These are phyloP conservation scores for Rana temporaria DNA, from an alignment of 2,113 vertebrate genomes.

Conservation along the genomic window DNA sequence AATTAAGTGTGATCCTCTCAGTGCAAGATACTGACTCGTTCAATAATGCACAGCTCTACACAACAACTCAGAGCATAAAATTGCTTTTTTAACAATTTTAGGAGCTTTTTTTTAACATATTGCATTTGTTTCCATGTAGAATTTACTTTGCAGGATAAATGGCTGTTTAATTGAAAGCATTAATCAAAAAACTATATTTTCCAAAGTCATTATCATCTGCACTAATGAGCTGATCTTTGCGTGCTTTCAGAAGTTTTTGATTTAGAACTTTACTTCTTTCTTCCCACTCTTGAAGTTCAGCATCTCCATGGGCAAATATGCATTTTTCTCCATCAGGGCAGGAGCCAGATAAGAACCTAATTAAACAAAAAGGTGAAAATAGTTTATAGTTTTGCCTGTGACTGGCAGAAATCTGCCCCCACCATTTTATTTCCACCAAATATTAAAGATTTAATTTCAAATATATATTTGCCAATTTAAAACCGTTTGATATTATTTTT, in stretches of 20 bases:
- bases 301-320: constrained; percentile 90
- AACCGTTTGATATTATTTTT: no score
- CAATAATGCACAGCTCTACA: constrained; percentile 71
- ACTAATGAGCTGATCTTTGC: constrained; percentile 96
- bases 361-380: constrained; percentile 30
- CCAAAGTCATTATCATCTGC: constrained; percentile 99
- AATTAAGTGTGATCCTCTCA: not conserved
- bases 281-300: constrained; percentile 93
- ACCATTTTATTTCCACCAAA: no score
- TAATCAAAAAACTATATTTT: constrained; percentile 99
- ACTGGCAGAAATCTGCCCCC: no score
- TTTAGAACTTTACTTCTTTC: constrained; percentile 91
- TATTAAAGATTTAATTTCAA: no score
- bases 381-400: no score
- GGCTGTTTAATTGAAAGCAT: constrained; percentile 87
- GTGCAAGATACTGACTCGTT: not conserved
- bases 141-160: not conserved
- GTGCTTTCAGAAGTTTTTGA: constrained; percentile 96
- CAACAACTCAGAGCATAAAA: constrained; percentile 75
- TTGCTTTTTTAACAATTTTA: constrained; percentile 69
- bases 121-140: constrained; percentile 72
- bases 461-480: no score
- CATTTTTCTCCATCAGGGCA: constrained; percentile 89
- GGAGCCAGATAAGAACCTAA: constrained; percentile 84
- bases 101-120: constrained; percentile 69